These are phyloP conservation scores for Megaleporinus macrocephalus DNA, from an alignment of 2,113 vertebrate species.

Conservation along the genomic window DNA sequence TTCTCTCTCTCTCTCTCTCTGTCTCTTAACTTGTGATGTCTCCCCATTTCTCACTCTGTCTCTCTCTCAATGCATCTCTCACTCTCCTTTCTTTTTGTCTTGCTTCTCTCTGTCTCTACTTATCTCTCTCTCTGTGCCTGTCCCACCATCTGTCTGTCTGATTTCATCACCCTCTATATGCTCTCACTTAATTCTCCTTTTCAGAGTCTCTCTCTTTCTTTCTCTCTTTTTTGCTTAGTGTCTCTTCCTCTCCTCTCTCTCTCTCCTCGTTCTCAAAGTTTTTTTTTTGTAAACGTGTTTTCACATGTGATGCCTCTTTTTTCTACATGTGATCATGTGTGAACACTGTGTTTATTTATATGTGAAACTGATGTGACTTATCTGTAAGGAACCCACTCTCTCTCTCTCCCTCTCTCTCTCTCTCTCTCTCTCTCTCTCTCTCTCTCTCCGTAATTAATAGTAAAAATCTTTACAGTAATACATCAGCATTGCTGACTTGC, in stretches of 20 bases:
- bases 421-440: neutral
- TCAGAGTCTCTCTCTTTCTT: neutral
- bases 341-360: too few relatives aligned
- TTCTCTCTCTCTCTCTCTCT: neutral
- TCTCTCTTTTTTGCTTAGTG: too few relatives aligned
- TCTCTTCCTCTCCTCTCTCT: neutral
- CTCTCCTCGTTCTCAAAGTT: neutral
- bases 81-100: neutral
- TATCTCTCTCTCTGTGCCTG: neutral
- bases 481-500: slow-evolving; percentile 9
- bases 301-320: too few relatives aligned
- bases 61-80: neutral
- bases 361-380: too few relatives aligned
- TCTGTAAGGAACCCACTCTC: too few relatives aligned
- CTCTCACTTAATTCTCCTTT: neutral
- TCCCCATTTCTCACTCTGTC: neutral
- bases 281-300: too few relatives aligned
- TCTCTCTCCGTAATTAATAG: neutral
- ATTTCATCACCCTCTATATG: neutral
- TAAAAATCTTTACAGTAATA: neutral
- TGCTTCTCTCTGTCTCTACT: neutral
- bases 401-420: neutral
- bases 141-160: too few relatives aligned
- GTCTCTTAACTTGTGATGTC: too few relatives aligned
- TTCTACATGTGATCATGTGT: too few relatives aligned